Conservation (phyloP, 1,140 invertebrate species). For the Drosophila carrolli region DNA sequence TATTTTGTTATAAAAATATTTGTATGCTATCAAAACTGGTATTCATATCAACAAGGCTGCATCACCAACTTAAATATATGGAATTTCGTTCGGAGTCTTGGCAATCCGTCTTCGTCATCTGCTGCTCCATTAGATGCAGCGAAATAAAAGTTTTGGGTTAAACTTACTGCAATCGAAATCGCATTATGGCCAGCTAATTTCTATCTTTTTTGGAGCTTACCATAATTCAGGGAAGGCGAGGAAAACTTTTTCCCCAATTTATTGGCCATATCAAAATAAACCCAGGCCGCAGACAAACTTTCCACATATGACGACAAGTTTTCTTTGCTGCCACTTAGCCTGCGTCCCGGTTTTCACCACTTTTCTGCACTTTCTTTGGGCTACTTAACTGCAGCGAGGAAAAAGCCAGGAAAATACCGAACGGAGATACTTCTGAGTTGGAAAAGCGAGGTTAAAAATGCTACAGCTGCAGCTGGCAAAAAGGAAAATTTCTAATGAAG, state of each 20-base stretch:
- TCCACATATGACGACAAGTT: constrained; percentile 81
- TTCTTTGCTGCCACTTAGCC: constrained; percentile 49
- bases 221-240: constrained; percentile 55
- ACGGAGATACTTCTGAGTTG: constrained; percentile 4
- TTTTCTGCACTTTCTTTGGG: constrained; percentile 42
- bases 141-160: constrained; percentile 15
- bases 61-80: not conserved
- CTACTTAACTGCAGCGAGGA: constrained; percentile 72
- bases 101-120: constrained; percentile 22
- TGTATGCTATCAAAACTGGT: too few relatives aligned
- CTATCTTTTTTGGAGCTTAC: constrained; percentile 21
- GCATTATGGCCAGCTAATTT: constrained; percentile 45
- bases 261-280: constrained; percentile 74
- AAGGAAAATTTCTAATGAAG: constrained; percentile 80
- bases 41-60: too few relatives aligned
- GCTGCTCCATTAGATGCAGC: constrained; percentile 26
- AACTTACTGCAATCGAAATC: constrained; percentile 45
- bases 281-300: constrained; percentile 74
- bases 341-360: not conserved
- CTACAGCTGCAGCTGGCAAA: constrained; percentile 43
- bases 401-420: constrained; percentile 14
- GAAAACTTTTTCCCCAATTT: constrained; percentile 61
- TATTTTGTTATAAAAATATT: too few relatives aligned
- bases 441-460: constrained; percentile 55
- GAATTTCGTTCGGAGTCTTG: not conserved